Evolutionary conservation across 2,888 invertebrate genomes (phyloP), one percentile per base, ranked within the genome.

Genomic region (Smittia sp.): DNA sequence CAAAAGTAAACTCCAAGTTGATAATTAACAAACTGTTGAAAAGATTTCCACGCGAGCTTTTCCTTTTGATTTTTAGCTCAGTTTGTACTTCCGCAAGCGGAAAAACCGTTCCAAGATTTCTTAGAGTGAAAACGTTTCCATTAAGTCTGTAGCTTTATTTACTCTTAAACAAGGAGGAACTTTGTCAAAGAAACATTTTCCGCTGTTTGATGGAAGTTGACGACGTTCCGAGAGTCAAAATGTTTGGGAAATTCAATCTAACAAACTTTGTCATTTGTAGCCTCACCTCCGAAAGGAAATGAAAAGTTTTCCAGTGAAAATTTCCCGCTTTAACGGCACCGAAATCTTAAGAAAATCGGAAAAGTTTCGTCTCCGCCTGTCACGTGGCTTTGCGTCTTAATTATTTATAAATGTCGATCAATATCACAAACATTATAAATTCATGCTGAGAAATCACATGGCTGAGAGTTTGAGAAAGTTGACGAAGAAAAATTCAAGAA

Each of bases 381-480:
- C 69, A 54, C 69, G 52, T 69, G 27, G 54, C 27, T 15, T n/a
- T 52, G 20, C 7, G 54, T 1, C 9, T 69, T 69, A 69, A 69
- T 69, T 69, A 72, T 72, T 72, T 62, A 62, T 62, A 54, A 62
- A 38, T 72, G 38, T 62, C 72, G 72, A 72, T 72, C 72, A 62
- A 72, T 72, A 62, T 62, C 38, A 13, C 13, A 13, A 2, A n/a
- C n/a, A 24, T 63, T 24, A 22, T 7, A 62, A 22, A 22, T 62
- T 11, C 6, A 62, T n/a, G 24, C 3, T 6, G 22, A 63, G 27
- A 63, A 63, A 27, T 63, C 63, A 63, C 4, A 24, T 63, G 63
- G n/a, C 20, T 27, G 25, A 63, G 15, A n/a, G 13, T 1, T 6
- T 18, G 20, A 58, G 18, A 18, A 58, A 58, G 9, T n/a, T 63